phyloP scores from a whole-genome alignment of 2,113 vertebrate genomes.

The Clarias batrachus region DNA sequence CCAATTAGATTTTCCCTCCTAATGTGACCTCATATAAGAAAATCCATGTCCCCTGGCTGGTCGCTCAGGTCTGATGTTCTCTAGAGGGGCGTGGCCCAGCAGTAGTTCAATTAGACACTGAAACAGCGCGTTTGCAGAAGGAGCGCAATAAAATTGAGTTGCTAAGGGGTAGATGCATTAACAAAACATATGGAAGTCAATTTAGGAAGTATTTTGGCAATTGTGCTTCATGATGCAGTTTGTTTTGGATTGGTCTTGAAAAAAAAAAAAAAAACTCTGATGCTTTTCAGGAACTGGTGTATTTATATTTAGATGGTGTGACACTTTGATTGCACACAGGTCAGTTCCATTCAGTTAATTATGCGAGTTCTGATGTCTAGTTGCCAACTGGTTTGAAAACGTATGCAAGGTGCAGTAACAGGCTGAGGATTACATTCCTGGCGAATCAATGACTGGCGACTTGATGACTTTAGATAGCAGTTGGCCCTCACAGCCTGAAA shows the following conservation, averaged over 20 bases:
- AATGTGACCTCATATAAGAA: too few relatives aligned
- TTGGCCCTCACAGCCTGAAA: background rate
- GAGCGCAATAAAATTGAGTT: too few relatives aligned
- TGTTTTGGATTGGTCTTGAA: background rate
- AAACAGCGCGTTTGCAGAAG: too few relatives aligned
- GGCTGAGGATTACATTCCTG: background rate
- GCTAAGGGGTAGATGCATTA: too few relatives aligned
- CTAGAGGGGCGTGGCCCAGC: too few relatives aligned
- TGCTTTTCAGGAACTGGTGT: background rate
- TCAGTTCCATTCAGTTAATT: background rate
- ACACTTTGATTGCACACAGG: background rate
- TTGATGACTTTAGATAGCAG: slow-evolving; percentile 18
- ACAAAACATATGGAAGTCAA: background rate
- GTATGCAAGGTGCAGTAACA: too few relatives aligned
- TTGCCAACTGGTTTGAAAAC: background rate
- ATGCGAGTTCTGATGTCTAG: background rate
- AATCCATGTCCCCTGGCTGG: too few relatives aligned
- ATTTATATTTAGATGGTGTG: background rate
- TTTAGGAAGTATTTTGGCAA: background rate
- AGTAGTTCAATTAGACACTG: too few relatives aligned
- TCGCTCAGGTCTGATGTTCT: too few relatives aligned
- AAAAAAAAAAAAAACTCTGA: background rate
- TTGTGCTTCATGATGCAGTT: background rate
- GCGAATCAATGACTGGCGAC: background rate
- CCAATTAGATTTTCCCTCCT: too few relatives aligned